Evolutionary conservation across 2,888 invertebrate genomes (phyloP), one percentile per base, ranked within the genome.

Genomic region (Caenorhabditis sp.): DNA sequence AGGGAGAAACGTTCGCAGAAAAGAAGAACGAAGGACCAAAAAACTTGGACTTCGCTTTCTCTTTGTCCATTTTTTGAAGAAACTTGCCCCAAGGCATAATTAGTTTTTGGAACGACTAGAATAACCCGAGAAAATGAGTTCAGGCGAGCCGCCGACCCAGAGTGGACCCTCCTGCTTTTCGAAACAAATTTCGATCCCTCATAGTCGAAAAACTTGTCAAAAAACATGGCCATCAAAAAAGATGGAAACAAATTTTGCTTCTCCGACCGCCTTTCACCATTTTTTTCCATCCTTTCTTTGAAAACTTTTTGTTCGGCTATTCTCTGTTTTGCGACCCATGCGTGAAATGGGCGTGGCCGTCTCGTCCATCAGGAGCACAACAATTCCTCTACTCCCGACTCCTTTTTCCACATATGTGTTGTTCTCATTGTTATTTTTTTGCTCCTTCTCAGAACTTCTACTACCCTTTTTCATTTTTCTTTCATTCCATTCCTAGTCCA

Each of bases 361-460:
- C 76, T 80, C 70, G 84, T 80, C 84, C 81, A 80, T 69, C 82
- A 79, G 82, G 82, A 82, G 76, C 76, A 82, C 82, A 82, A 80
- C 80, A 80, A 73, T 80, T 73, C 80, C 28, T 72, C 54, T 24
- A 54, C 73, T 72, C 61, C 54, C 80, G 79, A 49, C 70, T 79
- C 72, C 54, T 68, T 80, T 80, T 80, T 66, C 73, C 59, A 64
- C 80, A 80, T 80, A 80, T 80, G 80, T 80, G 80, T 80, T 80
- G 80, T 80, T 80, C 80, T 80, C 80, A 80, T 80, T 80, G 79
- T 79, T 70, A 79, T 79, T 79, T 79, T 79, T 79, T 47, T 44
- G 10, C 47, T 47, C 19, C 47, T 47, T 61, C 68, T 70, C 79
- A 70, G 79, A 79, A 79, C 79, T 79, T 72, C 54, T 70, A 49